Evolutionary conservation across 2,888 invertebrate species (phyloP), one percentile per base, ranked within the genome.

Genomic region (Hedychridium roseum): DNA sequence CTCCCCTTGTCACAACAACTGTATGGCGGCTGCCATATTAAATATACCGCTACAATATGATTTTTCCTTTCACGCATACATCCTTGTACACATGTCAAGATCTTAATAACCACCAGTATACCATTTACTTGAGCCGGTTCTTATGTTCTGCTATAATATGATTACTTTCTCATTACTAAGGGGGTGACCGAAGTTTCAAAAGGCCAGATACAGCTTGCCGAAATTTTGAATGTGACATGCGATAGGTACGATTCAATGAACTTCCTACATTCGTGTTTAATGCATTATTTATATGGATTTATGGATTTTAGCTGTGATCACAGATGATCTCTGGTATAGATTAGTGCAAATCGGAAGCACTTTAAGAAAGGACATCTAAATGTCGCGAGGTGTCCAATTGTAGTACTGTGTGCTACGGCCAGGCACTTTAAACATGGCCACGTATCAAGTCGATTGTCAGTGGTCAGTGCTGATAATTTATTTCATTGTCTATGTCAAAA

Each of bases 401-500:
- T 74, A 75, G 68, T 68, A 57, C 65, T 60, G 56, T 49, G 70
- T 73, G 71, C 69, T 70, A 70, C 64, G 73, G 70, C 71, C 76
- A 65, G 60, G 65, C 63, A 67, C 68, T 67, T 66, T 66, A 71
- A 78, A 68, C 57, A 80, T 80, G 80, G 81, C 80, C 74, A 79
- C 79, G 63, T 77, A 74, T 67, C 80, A 80, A 69, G 79, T 80
- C 62, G 82, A 81, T 69, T 82, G 81, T 66, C 82, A 82, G 73
- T 82, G 82, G 82, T 81, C 53, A 71, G 79, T 70, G 2, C 6
- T 18, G 9, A n/a, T 23, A 7, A 7, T 23, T 23, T 16, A 11
- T 2, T 2, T 43, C 5, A n/a, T 11, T 18, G n/a, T 17, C 6
- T 3, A 15, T 45, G 6, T 38, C 23, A 14, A 11, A 3, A 34